These are phyloP conservation scores for Bactericera cockerelli DNA, from an alignment of 1,140 invertebrate species.

Conservation along the genomic window DNA sequence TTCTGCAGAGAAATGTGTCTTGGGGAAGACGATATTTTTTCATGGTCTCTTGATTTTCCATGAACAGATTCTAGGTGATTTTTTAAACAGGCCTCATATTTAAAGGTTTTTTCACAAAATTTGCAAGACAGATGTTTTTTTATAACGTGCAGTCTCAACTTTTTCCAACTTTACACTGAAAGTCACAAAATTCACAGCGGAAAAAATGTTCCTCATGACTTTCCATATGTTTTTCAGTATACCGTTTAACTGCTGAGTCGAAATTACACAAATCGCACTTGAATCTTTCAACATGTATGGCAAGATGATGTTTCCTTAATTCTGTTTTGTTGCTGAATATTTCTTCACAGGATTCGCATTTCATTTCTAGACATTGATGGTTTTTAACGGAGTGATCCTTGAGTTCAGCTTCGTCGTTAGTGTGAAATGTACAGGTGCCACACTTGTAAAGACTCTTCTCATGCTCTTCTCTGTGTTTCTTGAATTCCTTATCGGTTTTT, in stretches of 20 bases:
- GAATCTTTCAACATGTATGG: neutral
- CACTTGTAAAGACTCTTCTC: neutral
- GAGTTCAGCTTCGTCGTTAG: neutral
- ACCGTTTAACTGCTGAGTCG: neutral
- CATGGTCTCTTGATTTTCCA: neutral
- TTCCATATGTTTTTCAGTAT: slow-evolving; percentile 1
- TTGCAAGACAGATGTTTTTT: slow-evolving; percentile 34
- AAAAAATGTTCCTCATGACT: neutral
- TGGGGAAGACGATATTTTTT: neutral
- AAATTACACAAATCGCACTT: neutral
- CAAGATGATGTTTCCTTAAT: neutral
- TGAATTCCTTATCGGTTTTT: neutral
- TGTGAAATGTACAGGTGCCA: neutral
- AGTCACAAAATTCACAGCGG: neutral
- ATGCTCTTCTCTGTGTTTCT: neutral
- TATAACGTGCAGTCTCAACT: slow-evolving; percentile 9
- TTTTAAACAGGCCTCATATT: neutral
- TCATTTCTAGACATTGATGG: neutral
- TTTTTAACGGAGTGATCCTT: neutral
- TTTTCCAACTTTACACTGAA: neutral
- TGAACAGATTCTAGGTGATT: neutral
- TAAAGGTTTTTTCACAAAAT: slow-evolving; percentile 36
- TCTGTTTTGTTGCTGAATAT: neutral
- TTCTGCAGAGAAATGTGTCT: neutral
- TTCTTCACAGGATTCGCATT: slow-evolving; percentile 1